Evolutionary conservation across 2,888 invertebrate genomes (phyloP).

Genomic region (Adela reaumurella): DNA sequence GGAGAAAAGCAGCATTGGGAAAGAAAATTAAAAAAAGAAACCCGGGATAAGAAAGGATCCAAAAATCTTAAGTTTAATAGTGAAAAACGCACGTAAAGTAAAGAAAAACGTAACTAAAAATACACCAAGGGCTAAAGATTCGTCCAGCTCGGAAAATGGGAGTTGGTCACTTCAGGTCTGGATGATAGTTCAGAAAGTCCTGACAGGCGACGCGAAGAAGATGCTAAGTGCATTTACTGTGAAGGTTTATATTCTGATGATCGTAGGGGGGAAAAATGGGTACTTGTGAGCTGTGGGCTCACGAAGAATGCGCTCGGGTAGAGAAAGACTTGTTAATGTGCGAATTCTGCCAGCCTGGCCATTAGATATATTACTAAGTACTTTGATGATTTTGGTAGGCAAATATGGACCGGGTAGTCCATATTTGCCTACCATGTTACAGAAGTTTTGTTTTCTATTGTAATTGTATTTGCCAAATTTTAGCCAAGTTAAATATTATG

Average conservation of each 20-base stretch:
- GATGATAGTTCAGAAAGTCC: conserved; percentile 1
- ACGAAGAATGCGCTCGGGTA: conserved; percentile 1
- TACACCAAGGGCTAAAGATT: background rate
- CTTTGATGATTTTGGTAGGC: background rate
- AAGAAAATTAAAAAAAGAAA: background rate
- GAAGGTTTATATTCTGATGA: background rate
- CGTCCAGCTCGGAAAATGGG: background rate
- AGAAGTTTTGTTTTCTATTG: background rate
- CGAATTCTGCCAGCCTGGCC: background rate
- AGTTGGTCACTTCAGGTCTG: conserved; percentile 1
- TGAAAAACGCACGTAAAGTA: background rate
- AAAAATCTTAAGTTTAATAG: background rate
- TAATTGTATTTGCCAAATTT: background rate
- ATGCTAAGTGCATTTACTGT: conserved; percentile 1
- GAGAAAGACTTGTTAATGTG: conserved; percentile 1
- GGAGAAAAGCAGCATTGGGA: background rate
- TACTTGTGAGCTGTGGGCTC: background rate
- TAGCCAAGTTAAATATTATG: background rate
- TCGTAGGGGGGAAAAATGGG: background rate
- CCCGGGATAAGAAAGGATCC: conserved; percentile 1
- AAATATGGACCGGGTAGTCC: conserved; percentile 1
- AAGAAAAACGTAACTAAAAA: background rate
- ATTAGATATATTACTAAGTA: background rate
- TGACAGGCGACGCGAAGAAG: conserved; percentile 1
- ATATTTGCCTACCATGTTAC: conserved; percentile 1